Evolutionary conservation across 2,888 invertebrate species (phyloP), one percentile per base, ranked within the genome.

Genomic region (Mesochorus sp.): DNA sequence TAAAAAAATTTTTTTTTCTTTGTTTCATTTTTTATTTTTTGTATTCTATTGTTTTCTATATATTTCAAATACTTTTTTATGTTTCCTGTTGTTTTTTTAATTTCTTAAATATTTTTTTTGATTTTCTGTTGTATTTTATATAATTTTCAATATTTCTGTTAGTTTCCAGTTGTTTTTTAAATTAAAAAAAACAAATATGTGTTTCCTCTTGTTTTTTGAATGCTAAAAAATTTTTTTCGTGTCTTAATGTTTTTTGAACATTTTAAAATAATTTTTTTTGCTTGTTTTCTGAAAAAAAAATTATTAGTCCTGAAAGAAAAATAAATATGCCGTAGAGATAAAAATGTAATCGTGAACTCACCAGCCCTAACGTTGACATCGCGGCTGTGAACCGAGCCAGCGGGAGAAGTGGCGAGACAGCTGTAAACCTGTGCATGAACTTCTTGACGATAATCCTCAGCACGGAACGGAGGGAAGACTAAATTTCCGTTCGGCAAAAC

Each of bases 281-380:
- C 2, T 1, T 72, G 21, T 47, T 64, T 42, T 10, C 51, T 28
- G 59, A 2, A 68, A 21, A 42, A 3, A 21, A 12, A 49, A 70
- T 49, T 39, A n/a, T n/a, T n/a, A n/a, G n/a, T n/a, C n/a, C 66
- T 76, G 70, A 8, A 66, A 70, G 24, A 64, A 67, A 61, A 28
- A 64, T 51, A 10, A 28, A 12, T 39, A 39, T 53, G 28, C 24
- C 24, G 53, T 49, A 37, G 62, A 37, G 61, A 12, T 31, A 19
- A 57, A 62, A 12, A 66, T 6, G 19, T 6, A n/a, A n/a, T 53
- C 55, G 64, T 12, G 61, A 85, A 91, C 94, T 94, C 94, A 98
- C 98, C 98, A 92, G 98, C 98, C 93, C 97, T 93, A 64, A 98
- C 97, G 92, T 97, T 97, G 89, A 98, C 97, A 91, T 97, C 97